Evolutionary conservation across 2,797 vertebrate genomes (phyloP), one percentile per base, ranked within the genome.

Genomic region (Poeciliopsis presidionis): DNA sequence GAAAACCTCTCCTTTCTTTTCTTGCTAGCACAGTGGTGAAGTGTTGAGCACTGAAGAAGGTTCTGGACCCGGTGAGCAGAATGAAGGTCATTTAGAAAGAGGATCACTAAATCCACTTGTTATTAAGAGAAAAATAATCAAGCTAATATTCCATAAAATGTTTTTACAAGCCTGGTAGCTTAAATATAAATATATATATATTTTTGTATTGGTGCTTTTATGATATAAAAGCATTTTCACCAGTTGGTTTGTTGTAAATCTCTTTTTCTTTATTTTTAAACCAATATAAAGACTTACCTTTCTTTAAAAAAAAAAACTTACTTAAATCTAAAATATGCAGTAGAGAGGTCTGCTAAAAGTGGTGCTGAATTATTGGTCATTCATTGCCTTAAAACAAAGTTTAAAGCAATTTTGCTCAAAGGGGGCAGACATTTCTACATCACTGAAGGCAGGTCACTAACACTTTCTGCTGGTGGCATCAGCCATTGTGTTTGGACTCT

Each of bases 401-500:
- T 36, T 33, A 20, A 20, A 33, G 11, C 5, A 63, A 18, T 20
- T 39, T 65, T 18, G 16, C 20, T 63, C 2, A 30, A 8, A 63
- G 16, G 6, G 33, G 7, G 20, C 36, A 67, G 8, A 67, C 2
- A 67, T 41, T 41, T 67, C 20, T 41, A 67, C 6, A 5, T 39
- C 3, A 16, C 61, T 67, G 20, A 36, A 22, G 1, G 20, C 39
- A n/a, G 11, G 13, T 14, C 65, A 67, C 5, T 67, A 13, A 41
- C 13, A n/a, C 20, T 13, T 65, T 22, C 16, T 14, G 36, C 33
- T 41, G 25, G 22, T 43, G 65, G 22, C 20, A 43, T 69, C 4
- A 43, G 39, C 65, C 65, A 69, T 43, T 43, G 39, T 69, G 39
- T 69, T 69, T 69, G 20, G 39, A 43, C 63, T 67, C 22, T 67